Evolutionary conservation across 2,797 vertebrate genomes (phyloP).

Genomic region (Falco berigora): DNA sequence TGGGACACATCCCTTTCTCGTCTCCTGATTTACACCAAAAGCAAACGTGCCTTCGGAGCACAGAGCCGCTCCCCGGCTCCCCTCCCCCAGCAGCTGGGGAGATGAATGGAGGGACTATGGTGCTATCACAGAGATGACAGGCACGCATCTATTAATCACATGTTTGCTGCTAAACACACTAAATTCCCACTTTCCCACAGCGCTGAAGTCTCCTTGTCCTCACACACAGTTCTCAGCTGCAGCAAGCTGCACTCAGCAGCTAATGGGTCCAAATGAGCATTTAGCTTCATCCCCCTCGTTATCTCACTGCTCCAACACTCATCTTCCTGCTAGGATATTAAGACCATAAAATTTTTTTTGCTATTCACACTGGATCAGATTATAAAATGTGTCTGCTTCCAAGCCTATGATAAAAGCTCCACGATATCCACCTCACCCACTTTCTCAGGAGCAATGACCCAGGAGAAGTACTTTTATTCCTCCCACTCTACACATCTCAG

Average conservation of each 20-base stretch:
- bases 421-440: neutral
- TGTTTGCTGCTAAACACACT: neutral
- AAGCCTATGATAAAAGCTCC: neutral
- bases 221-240: neutral
- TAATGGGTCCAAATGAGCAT: neutral
- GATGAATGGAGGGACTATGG: neutral
- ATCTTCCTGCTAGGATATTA: neutral
- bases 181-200: neutral
- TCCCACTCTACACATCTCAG: neutral
- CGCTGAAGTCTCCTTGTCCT: neutral
- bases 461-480: neutral
- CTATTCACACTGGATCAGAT: neutral
- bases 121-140: neutral
- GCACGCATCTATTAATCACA: neutral
- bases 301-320: neutral
- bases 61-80: rapidly evolving
- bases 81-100: neutral
- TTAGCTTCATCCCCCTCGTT: neutral
- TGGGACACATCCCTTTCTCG: neutral
- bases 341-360: neutral
- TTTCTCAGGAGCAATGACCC: neutral
- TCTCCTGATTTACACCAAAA: neutral
- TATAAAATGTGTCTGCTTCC: neutral
- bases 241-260: neutral
- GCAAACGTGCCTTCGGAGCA: rapidly evolving